These are phyloP conservation scores for Napeogenes inachia DNA, from an alignment of 2,888 invertebrate genomes.

Conservation along the genomic window DNA sequence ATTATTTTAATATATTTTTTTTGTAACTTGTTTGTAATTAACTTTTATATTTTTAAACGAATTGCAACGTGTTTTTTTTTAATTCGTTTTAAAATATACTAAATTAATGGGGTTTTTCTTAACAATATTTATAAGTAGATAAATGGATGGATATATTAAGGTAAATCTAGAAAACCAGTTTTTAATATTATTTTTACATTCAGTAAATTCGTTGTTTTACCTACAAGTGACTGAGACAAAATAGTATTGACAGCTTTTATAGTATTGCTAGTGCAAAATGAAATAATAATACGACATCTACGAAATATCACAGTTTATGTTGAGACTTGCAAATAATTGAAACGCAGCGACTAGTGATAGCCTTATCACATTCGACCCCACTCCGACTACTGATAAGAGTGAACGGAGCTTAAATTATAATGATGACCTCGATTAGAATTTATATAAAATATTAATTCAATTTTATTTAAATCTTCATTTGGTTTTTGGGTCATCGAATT, in stretches of 20 bases:
- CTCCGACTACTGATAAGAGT: constrained; percentile 30
- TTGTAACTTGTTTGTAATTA: background rate
- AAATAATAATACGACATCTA: background rate
- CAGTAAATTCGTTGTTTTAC: no score
- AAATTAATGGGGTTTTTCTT: no score
- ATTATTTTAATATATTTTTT: constrained; percentile 13
- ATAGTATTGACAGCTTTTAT: no score
- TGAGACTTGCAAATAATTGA: constrained; percentile 27
- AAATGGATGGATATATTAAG: no score
- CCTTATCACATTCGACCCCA: constrained; percentile 37
- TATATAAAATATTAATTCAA: constrained; percentile 11
- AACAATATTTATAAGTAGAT: no score
- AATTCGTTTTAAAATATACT: no score
- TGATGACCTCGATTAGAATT: constrained; percentile 22
- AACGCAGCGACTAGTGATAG: constrained; percentile 35
- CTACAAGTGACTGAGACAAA: no score
- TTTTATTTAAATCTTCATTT: constrained; percentile 8
- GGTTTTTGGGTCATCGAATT: no score
- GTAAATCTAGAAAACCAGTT: no score
- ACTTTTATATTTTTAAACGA: no score
- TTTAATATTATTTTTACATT: no score
- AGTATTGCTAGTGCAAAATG: background rate
- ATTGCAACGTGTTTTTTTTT: no score
- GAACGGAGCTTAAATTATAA: constrained; percentile 25
- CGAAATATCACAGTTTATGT: background rate